Percentiles rank a stretch among this genome's conserved stretches.
These are phyloP conservation scores for Cataglyphis hispanica DNA, from an alignment of 1,140 invertebrate genomes.

Conservation along the genomic window DNA sequence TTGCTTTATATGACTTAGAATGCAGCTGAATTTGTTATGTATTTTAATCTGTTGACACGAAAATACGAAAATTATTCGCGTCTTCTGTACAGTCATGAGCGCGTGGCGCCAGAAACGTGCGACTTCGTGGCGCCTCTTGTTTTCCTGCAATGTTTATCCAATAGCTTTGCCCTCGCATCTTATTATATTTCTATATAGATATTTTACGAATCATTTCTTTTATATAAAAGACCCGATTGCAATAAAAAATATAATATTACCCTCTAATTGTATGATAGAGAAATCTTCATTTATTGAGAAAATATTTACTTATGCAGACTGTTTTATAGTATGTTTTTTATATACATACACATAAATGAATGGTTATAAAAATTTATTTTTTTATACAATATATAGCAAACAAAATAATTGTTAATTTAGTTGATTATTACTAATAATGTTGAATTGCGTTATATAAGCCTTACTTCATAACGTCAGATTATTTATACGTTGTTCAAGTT, in stretches of 20 bases:
- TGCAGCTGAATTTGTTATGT: background rate
- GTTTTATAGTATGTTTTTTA: background rate
- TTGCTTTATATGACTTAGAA: background rate
- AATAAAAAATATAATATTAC: background rate
- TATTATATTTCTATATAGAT: conserved; percentile 2
- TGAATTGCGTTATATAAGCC: background rate
- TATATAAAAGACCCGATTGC: background rate
- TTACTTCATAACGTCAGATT: background rate
- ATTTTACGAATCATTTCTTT: conserved; percentile 31
- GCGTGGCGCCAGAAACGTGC: conserved; percentile 37
- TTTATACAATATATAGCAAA: background rate
- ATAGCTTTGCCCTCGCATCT: background rate
- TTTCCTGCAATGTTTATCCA: conserved; percentile 49
- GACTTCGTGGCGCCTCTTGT: conserved; percentile 42
- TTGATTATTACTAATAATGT: background rate
- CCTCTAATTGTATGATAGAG: background rate
- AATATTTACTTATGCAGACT: background rate
- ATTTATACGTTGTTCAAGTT: conserved; percentile 36
- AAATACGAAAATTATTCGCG: conserved; percentile 11
- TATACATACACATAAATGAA: too few relatives aligned
- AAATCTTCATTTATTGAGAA: background rate
- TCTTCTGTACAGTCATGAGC: background rate
- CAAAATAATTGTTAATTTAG: background rate
- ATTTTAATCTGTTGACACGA: background rate
- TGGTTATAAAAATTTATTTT: background rate